Percentiles rank a stretch among this genome's conserved stretches.
Evolutionary conservation across 2,888 invertebrate genomes (phyloP).

Genomic region (Formica aserva): DNA sequence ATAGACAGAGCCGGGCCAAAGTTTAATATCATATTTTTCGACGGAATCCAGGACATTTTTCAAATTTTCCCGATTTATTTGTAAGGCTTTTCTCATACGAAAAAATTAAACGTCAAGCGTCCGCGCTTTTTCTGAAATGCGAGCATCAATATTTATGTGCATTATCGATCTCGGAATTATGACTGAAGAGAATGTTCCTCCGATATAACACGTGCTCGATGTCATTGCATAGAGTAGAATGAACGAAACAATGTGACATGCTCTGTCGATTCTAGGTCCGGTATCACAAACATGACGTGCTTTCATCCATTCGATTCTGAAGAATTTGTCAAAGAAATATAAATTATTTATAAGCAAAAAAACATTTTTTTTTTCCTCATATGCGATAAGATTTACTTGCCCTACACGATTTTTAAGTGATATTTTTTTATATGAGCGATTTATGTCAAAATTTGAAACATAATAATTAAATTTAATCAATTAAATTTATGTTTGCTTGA

Average conservation of each 20-base stretch:
- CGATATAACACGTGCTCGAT: background rate
- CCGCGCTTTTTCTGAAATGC: background rate
- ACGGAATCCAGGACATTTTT: background rate
- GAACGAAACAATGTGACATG: constrained; percentile 25
- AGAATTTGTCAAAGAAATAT: constrained; percentile 30
- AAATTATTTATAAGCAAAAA: constrained; percentile 3
- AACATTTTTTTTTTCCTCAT: background rate
- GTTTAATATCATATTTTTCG: background rate
- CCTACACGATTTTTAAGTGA: background rate
- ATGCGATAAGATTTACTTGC: background rate
- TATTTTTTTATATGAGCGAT: background rate
- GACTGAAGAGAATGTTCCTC: constrained; percentile 21
- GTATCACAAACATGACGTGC: background rate
- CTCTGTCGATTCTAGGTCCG: background rate
- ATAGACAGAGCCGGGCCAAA: background rate
- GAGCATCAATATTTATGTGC: constrained; percentile 37
- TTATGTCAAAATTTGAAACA: background rate
- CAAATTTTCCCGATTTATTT: background rate
- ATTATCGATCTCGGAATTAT: constrained; percentile 30
- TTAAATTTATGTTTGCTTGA: background rate
- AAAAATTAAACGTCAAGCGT: constrained; percentile 37
- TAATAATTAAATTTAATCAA: background rate
- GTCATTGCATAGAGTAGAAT: constrained; percentile 26
- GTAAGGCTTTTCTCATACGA: background rate
- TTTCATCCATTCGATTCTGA: background rate